phyloP scores from a whole-genome alignment of 2,113 vertebrate genomes.

The Aplodontia rufa region DNA sequence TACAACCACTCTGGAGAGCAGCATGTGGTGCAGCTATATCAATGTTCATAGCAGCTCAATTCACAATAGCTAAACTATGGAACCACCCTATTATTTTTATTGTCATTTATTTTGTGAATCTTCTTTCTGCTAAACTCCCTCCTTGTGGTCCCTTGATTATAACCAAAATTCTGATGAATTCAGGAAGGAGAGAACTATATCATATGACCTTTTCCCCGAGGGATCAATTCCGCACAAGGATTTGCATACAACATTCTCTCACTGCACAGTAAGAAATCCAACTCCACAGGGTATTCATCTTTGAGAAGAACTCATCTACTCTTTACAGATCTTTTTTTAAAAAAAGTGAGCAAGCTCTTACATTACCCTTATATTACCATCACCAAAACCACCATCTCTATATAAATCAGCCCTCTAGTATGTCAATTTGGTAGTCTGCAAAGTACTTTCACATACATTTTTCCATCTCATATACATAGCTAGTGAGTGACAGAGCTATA shows the following conservation, averaged over 20 bases:
- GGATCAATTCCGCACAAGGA: not conserved
- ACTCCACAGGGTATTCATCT: not conserved
- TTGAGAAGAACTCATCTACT: constrained; percentile 16
- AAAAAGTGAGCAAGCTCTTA: not conserved
- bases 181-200: not conserved
- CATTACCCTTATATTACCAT: not conserved
- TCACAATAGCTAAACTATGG: too few relatives aligned
- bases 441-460: not conserved
- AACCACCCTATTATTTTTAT: too few relatives aligned
- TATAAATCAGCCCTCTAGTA: not conserved
- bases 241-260: not conserved
- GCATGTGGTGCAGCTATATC: too few relatives aligned
- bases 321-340: constrained; percentile 16
- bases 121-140: not conserved
- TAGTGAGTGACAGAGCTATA: not conserved
- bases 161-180: not conserved
- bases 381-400: not conserved
- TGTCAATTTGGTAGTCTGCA: constrained; percentile 29
- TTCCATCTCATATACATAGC: not conserved
- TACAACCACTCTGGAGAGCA: too few relatives aligned
- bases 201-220: not conserved
- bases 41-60: too few relatives aligned
- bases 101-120: not conserved
- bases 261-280: not conserved
- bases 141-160: not conserved